Conservation (phyloP, 2,797 vertebrate genomes). For the Takifugu rubripes region DNA sequence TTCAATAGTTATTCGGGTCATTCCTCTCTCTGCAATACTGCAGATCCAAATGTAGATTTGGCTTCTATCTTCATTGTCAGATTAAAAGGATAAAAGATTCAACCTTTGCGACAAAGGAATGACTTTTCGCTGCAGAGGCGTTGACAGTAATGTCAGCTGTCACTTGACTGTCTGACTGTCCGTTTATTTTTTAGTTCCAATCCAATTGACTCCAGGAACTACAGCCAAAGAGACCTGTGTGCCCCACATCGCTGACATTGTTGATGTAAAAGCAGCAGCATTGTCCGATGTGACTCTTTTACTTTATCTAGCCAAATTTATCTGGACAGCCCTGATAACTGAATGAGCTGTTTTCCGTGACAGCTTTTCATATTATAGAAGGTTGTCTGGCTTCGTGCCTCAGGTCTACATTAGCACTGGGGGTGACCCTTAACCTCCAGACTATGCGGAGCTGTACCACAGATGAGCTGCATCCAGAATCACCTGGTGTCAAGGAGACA, state of each 20-base stretch:
- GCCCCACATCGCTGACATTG: constrained; percentile 5
- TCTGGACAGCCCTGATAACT: not conserved
- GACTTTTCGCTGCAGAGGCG: constrained; percentile 11
- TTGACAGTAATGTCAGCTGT: constrained; percentile 38
- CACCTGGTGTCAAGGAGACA: constrained; percentile 58
- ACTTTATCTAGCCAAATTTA: not conserved
- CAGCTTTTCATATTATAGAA: not conserved
- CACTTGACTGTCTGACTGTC: constrained; percentile 11
- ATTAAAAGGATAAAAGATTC: constrained; percentile 3
- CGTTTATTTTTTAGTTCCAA: not conserved
- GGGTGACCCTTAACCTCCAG: constrained; percentile 44
- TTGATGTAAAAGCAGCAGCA: not conserved
- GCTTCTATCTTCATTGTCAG: constrained; percentile 4
- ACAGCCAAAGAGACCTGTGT: constrained; percentile 3
- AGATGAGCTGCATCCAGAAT: constrained; percentile 32
- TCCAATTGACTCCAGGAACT: not conserved
- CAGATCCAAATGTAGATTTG: not conserved
- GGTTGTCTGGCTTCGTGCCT: constrained; percentile 2
- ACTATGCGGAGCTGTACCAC: constrained; percentile 13
- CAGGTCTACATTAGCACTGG: constrained; percentile 5
- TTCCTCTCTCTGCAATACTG: not conserved
- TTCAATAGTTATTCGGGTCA: not conserved
- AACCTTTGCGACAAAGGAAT: constrained; percentile 13
- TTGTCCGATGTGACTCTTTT: not conserved
- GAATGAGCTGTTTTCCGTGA: not conserved